Base-by-base conservation (phyloP, 2,113 vertebrate genomes). In the Gymnocephalus cernua region DNA sequence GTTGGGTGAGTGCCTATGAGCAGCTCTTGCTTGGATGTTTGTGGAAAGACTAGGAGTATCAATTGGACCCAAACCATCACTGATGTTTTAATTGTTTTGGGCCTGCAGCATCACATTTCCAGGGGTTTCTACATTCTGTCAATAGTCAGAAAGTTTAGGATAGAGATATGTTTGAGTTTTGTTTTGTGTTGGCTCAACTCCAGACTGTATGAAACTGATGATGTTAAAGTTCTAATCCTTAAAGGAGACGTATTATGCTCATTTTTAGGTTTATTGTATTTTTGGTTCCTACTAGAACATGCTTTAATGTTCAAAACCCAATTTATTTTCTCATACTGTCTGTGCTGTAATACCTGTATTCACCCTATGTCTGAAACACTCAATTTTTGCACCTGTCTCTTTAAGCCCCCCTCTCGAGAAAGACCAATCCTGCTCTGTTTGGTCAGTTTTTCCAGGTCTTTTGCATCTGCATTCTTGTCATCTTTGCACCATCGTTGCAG, bases 21-120 rank as follows among this genome's bases (percentile, higher is more conserved):
- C 27, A 16, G 56, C 61, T 72, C 19, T 23, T n/a, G 38, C 58
- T 54, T n/a, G 35, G 59, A 50, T 63, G 15, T 74, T 65, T 45
- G 54, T 56, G 47, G 29, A 67, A 47, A 71, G 25, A 48, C 18
- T 41, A 18, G 44, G 27, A 32, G 54, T 27, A 62, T 66, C 48
- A 62, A 38, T 47, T 77, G 61, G 74, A 53, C 53, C 35, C 51
- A 41, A 35, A 47, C 32, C 21, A 35, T 45, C 44, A 13, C 15
- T 61, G 57, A 68, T 73, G 27, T 44, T 77, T 67, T 53, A 32
- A 32, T 79, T 54, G 50, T 66, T 68, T 72, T 32, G 47, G 32
- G 47, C 74, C 35, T 14, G 65, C 38, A 44, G 58, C 13, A 4
- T 67, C 14, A n/a, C 21, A 44, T 77, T 51, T 74, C n/a, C 38